Evolutionary conservation across 2,113 vertebrate species (phyloP).

Genomic region (Eublepharis macularius): DNA sequence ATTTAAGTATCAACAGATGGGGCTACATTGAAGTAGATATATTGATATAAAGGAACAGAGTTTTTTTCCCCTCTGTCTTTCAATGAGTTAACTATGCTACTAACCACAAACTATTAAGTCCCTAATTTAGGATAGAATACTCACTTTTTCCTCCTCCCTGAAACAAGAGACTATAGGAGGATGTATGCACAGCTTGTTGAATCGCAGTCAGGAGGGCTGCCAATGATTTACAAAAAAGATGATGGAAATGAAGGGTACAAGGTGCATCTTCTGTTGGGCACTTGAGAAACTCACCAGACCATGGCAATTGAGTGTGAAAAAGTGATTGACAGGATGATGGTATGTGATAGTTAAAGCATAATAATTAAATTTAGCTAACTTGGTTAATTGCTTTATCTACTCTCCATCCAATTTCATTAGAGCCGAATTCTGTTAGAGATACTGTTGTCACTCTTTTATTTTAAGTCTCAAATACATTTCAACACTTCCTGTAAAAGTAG

Average conservation of each 20-base stretch:
- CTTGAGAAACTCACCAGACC: conserved; percentile 6
- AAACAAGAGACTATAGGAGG: not conserved
- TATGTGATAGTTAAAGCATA: conserved; percentile 9
- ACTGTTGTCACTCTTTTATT: not conserved
- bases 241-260: not conserved
- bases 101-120: not conserved
- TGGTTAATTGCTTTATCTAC: conserved; percentile 20
- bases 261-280: not conserved
- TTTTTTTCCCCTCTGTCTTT: not conserved
- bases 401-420: conserved; percentile 7
- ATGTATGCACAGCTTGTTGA: not conserved
- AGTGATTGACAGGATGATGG: conserved; percentile 12
- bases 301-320: not conserved
- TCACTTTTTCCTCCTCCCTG: not conserved
- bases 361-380: conserved; percentile 17
- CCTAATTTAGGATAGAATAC: not conserved
- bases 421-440: conserved; percentile 1
- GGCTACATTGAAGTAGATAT: too few species aligned
- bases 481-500: not conserved
- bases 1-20: too few species aligned
- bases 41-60: not conserved
- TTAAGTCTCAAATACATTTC: not conserved
- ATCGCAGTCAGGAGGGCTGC: not conserved
- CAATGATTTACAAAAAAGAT: not conserved
- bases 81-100: not conserved